These are phyloP conservation scores for Drosophila mulleri DNA, from an alignment of 2,888 invertebrate genomes.

Conservation along the genomic window DNA sequence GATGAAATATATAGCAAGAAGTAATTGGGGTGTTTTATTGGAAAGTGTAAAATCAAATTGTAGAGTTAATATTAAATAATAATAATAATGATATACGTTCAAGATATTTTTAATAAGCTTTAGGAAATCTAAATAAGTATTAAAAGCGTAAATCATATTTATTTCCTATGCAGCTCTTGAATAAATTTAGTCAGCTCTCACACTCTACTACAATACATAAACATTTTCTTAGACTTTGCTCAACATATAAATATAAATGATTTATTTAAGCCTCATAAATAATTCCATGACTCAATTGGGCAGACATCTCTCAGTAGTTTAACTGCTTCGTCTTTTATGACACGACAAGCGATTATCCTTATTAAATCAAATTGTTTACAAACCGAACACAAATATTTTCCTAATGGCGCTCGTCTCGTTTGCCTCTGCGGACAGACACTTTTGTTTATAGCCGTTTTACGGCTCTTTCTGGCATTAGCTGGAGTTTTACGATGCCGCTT, in stretches of 20 bases:
- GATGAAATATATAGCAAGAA: not conserved
- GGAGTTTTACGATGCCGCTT: constrained; percentile 76
- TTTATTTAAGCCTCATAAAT: not conserved
- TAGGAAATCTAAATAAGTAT: not conserved
- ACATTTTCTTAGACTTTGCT: not conserved
- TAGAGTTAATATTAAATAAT: too few relatives aligned
- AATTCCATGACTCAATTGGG: constrained; percentile 29
- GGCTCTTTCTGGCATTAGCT: constrained; percentile 68
- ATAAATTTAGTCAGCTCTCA: not conserved
- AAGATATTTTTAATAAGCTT: too few relatives aligned
- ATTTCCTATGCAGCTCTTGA: not conserved
- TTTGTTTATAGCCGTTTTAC: constrained; percentile 79
- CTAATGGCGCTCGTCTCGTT: constrained; percentile 37
- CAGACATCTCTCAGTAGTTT: constrained; percentile 17
- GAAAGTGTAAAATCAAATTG: not conserved
- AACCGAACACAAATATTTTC: constrained; percentile 41
- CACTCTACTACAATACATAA: not conserved
- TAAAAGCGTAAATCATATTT: not conserved
- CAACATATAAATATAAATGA: not conserved
- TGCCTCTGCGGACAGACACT: constrained; percentile 52
- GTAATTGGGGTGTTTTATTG: not conserved
- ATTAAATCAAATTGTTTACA: constrained; percentile 64
- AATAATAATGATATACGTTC: not conserved
- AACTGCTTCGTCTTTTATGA: constrained; percentile 38
- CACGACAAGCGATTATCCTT: constrained; percentile 55